Conservation (phyloP, 2,113 vertebrate genomes). For the Podarcis muralis region DNA sequence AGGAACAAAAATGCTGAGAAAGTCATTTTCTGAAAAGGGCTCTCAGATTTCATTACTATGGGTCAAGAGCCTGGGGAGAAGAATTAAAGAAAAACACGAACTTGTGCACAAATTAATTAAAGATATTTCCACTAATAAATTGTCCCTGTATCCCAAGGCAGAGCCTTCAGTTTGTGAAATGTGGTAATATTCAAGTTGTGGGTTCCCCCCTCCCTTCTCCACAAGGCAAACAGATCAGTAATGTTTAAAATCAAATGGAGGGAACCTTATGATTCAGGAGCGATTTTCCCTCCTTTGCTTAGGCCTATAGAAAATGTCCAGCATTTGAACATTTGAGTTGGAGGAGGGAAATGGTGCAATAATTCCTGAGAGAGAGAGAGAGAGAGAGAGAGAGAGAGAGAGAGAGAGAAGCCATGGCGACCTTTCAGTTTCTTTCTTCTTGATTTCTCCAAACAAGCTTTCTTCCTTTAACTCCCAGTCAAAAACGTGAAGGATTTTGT, state of each 20-base stretch:
- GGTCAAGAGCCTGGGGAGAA: slow-evolving; percentile 79
- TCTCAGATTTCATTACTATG: slow-evolving; percentile 77
- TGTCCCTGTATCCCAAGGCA: slow-evolving; percentile 77
- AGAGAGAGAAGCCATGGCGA: slow-evolving; percentile 33
- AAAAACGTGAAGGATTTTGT: slow-evolving; percentile 40
- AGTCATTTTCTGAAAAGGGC: slow-evolving; percentile 78
- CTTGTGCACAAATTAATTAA: slow-evolving; percentile 82
- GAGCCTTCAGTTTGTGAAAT: slow-evolving; percentile 73
- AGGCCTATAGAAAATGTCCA: slow-evolving; percentile 50
- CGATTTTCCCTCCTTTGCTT: not conserved
- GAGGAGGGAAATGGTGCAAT: not conserved
- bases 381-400: slow-evolving; percentile 26
- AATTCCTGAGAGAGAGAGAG: slow-evolving; percentile 26
- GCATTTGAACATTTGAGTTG: slow-evolving; percentile 50
- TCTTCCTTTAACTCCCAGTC: slow-evolving; percentile 46
- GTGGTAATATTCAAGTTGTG: slow-evolving; percentile 76
- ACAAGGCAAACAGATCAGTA: slow-evolving; percentile 64
- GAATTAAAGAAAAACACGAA: slow-evolving; percentile 81
- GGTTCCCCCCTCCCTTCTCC: slow-evolving; percentile 50
- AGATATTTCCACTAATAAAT: slow-evolving; percentile 82
- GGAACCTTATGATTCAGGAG: slow-evolving; percentile 34
- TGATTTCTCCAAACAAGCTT: slow-evolving; percentile 47
- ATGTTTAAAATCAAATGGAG: slow-evolving; percentile 71
- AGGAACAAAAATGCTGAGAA: slow-evolving; percentile 79
- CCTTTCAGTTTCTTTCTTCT: slow-evolving; percentile 55